Percentiles rank a stretch among this genome's conserved stretches.
phyloP scores from a whole-genome alignment of 2,888 invertebrate genomes.

The Sphecodes monilicornis region DNA sequence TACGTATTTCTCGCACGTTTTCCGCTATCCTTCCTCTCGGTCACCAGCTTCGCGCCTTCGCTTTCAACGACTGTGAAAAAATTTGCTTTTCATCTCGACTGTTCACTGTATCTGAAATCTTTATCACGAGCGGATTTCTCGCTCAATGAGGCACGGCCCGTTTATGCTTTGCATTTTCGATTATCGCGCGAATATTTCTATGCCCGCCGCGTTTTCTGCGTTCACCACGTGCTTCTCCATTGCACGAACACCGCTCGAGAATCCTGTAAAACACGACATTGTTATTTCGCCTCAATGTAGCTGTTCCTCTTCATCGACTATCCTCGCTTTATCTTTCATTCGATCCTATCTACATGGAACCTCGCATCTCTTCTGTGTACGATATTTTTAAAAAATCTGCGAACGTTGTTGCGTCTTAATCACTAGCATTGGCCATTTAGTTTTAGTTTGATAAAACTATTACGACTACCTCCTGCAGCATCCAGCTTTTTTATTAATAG shows the following conservation, averaged over 20 bases:
- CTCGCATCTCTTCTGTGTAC: not conserved
- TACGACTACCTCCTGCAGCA: not conserved
- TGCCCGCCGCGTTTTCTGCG: conserved; percentile 22
- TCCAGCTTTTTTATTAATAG: not conserved
- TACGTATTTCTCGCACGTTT: conserved; percentile 25
- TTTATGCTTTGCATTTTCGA: conserved; percentile 46
- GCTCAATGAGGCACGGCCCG: conserved; percentile 47
- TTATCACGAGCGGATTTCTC: conserved; percentile 51
- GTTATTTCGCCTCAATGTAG: conserved; percentile 19
- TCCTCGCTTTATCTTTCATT: not conserved
- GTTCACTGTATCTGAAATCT: conserved; percentile 43
- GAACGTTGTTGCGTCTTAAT: not conserved
- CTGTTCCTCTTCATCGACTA: not conserved
- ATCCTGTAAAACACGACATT: conserved; percentile 25
- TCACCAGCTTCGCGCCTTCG: conserved; percentile 36
- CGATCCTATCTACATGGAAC: not conserved
- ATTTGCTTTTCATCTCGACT: conserved; percentile 19
- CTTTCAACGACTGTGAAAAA: conserved; percentile 27
- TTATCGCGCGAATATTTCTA: conserved; percentile 47
- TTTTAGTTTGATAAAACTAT: not conserved
- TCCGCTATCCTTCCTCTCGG: conserved; percentile 34
- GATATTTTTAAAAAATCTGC: not conserved
- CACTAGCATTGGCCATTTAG: not conserved
- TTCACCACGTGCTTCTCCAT: conserved; percentile 6
- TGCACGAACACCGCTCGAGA: not conserved